Percentiles rank a stretch among this genome's conserved stretches.
phyloP scores from a whole-genome alignment of 2,888 invertebrate species.

The Nebria brevicollis region DNA sequence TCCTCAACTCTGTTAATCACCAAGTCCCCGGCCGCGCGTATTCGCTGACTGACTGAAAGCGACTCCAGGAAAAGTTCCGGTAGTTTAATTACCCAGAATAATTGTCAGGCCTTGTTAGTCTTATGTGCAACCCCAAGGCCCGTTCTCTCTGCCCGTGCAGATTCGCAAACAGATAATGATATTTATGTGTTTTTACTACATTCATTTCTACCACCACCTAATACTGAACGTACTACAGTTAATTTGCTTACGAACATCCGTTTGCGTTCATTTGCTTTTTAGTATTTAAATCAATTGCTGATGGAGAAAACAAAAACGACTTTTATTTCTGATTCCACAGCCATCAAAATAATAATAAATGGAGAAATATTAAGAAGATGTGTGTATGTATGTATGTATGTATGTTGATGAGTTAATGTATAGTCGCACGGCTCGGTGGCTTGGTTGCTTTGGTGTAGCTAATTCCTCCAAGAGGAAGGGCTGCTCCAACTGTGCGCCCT shows the following conservation, averaged over 20 bases:
- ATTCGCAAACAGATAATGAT: constrained; percentile 37
- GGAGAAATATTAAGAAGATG: not conserved
- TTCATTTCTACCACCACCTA: too few relatives aligned
- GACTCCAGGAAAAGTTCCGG: constrained; percentile 64
- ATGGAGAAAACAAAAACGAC: too few relatives aligned
- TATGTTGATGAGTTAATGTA: not conserved
- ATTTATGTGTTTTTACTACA: constrained; percentile 32
- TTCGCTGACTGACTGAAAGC: constrained; percentile 56
- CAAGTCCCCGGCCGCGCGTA: constrained; percentile 20
- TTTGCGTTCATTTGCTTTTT: not conserved
- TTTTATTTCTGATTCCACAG: not conserved
- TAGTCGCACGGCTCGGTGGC: not conserved
- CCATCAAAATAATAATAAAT: not conserved
- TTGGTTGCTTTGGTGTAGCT: not conserved
- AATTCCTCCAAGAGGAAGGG: constrained; percentile 6
- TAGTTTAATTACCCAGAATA: constrained; percentile 72
- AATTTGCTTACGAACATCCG: constrained; percentile 12
- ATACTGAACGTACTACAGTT: not conserved
- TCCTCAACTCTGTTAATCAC: constrained; percentile 37
- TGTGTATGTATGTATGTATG: not conserved
- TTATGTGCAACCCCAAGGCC: constrained; percentile 13
- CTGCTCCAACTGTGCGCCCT: constrained; percentile 14
- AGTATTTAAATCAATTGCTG: too few relatives aligned
- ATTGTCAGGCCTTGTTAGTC: constrained; percentile 64
- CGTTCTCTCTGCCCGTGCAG: not conserved